Percentiles rank a stretch among this genome's conserved stretches.
phyloP scores from a whole-genome alignment of 2,113 vertebrate species.

The Bothrops jararaca region DNA sequence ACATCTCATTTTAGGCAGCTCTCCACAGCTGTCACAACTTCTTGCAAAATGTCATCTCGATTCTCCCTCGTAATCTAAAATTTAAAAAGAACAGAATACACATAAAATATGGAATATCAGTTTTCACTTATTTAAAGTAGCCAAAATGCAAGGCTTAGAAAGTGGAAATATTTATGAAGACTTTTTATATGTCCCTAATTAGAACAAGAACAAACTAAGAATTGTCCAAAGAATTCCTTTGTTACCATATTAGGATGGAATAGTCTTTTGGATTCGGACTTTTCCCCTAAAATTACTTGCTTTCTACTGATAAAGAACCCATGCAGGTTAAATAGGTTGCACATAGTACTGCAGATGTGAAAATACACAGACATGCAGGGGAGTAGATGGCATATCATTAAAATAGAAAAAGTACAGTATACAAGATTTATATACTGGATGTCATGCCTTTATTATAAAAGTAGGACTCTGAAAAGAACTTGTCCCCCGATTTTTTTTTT shows the following conservation, averaged over 20 bases:
- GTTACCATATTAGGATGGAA: conserved; percentile 28
- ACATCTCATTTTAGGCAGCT: conserved; percentile 67
- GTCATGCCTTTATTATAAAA: background rate
- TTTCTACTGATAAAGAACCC: background rate
- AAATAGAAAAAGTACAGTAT: background rate
- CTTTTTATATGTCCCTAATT: background rate
- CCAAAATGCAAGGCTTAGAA: background rate
- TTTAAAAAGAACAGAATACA: conserved; percentile 40
- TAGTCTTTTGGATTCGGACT: background rate
- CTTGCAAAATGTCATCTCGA: conserved; percentile 79
- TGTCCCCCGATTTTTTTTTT: background rate
- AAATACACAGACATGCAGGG: background rate
- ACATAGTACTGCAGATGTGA: background rate
- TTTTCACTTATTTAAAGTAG: background rate
- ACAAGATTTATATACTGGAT: background rate
- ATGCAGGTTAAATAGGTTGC: background rate
- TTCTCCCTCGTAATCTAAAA: conserved; percentile 89
- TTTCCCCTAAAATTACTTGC: background rate
- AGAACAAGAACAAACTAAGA: background rate
- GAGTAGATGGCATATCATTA: background rate
- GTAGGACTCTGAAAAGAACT: conserved; percentile 29
- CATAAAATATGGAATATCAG: background rate
- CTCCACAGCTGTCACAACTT: conserved; percentile 77
- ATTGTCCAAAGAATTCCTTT: background rate
- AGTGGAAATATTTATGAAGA: background rate